Evolutionary conservation across 2,797 vertebrate genomes (phyloP), one percentile per base, ranked within the genome.

Genomic region (Neopelma chrysocephalum): DNA sequence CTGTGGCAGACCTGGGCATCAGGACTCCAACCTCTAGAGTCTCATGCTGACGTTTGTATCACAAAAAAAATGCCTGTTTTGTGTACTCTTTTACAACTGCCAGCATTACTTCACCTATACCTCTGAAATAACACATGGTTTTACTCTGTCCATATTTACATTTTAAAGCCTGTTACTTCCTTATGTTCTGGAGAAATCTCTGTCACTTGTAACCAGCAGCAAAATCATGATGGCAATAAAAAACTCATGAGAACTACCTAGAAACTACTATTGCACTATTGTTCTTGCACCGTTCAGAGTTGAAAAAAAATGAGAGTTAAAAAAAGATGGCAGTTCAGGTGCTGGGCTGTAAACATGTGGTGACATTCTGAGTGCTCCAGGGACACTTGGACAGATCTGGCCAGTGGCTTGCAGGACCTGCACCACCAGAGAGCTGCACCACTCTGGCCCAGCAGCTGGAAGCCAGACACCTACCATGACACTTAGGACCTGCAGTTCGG

Each of bases 271-370:
- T 19, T 21, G 11, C 3, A 6, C n/a, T 62, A 2, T 21, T 54
- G 4, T 56, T 77, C 45, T 64, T 79, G 17, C 27, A 47, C 26
- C 9, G 1, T 65, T 65, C 47, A 22, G 14, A 66, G 6, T 26
- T 60, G 5, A n/a, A 43, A 76, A 70, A 29, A 43, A 31, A 45
- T 45, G n/a, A 25, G 14, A 54, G 5, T 27, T 69, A 4, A 36
- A 45, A 71, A 69, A 34, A 42, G n/a, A 17, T 5, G 34, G 13
- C 25, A 27, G 0, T 83, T 77, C 18, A 31, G 26, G 21, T 54
- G 29, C 70, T 70, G 26, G 54, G 21, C 12, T 0, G 0, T 66
- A 48, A 70, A 54, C 0, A 0, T 11, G 4, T 40, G 2, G 17
- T 62, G 34, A n/a, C 9, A 1, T 64, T 57, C 36, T 15, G 21